Evolutionary conservation across 1,140 invertebrate genomes (phyloP).

Genomic region (Neodiprion virginianus): DNA sequence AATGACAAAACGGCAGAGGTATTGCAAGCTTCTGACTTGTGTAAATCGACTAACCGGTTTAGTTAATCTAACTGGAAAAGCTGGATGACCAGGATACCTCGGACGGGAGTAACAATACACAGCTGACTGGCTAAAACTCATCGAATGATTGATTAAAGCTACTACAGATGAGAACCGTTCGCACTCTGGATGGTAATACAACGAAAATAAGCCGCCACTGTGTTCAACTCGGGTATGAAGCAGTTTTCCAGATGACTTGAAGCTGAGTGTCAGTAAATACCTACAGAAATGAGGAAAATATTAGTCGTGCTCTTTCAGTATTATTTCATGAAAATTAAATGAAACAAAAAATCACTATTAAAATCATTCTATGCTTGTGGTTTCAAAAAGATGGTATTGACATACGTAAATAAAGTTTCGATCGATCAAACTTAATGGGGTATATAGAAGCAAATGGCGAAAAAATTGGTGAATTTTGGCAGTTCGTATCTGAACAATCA

Average conservation of each 20-base stretch:
- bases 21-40: slow-evolving; percentile 76
- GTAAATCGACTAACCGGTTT: slow-evolving; percentile 80
- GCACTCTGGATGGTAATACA: slow-evolving; percentile 70
- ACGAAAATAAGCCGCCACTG: slow-evolving; percentile 71
- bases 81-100: slow-evolving; percentile 69
- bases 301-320: slow-evolving; percentile 40
- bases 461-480: too few species aligned
- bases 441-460: too few species aligned
- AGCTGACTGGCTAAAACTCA: slow-evolving; percentile 71
- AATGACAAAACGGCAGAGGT: slow-evolving; percentile 81
- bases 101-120: slow-evolving; percentile 79
- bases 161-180: slow-evolving; percentile 73
- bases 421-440: too few species aligned
- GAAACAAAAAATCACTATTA: too few species aligned
- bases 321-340: too few species aligned
- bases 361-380: too few species aligned
- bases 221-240: slow-evolving; percentile 77
- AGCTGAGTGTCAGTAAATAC: slow-evolving; percentile 74
- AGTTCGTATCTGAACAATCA: too few species aligned
- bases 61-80: slow-evolving; percentile 76
- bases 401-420: not conserved
- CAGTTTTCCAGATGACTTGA: slow-evolving; percentile 76
- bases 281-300: slow-evolving; percentile 28
- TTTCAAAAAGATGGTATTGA: too few species aligned
- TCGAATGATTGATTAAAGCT: slow-evolving; percentile 75